Percentiles rank a stretch among this genome's conserved stretches.
Conservation (phyloP, 2,888 invertebrate species). For the Rhorus exstirpatorius region DNA sequence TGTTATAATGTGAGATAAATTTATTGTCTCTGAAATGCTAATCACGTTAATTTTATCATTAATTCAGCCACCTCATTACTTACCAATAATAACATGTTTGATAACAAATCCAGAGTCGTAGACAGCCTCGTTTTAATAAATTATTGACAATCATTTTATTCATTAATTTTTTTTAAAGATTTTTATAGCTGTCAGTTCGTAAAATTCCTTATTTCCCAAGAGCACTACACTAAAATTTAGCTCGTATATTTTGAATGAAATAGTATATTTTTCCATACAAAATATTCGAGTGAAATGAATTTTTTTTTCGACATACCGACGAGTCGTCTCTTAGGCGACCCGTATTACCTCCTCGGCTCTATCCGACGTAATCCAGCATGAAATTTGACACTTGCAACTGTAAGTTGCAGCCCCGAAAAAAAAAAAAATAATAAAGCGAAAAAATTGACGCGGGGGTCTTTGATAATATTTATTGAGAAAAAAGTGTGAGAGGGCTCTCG, state of each 20-base stretch:
- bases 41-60: background rate
- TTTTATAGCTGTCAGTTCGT: too few species aligned
- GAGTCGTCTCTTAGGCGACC: slow-evolving; percentile 1
- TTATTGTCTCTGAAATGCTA: background rate
- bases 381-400: slow-evolving; percentile 74
- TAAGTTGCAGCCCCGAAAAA: slow-evolving; percentile 10
- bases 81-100: too few species aligned
- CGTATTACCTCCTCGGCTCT: background rate
- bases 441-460: slow-evolving; percentile 36
- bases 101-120: too few species aligned
- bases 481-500: slow-evolving; percentile 16
- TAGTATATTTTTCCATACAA: too few species aligned
- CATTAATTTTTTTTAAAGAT: too few species aligned
- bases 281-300: background rate
- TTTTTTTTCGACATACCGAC: background rate
- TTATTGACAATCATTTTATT: too few species aligned
- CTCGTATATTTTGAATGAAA: too few species aligned
- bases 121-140: too few species aligned
- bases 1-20: background rate
- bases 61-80: slow-evolving; percentile 37
- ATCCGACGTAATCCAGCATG: slow-evolving; percentile 71
- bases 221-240: too few species aligned
- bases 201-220: too few species aligned
- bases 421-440: slow-evolving; percentile 52
- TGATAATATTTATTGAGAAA: slow-evolving; percentile 35